Evolutionary conservation across 2,113 vertebrate species (phyloP).

Genomic region (Balaeniceps rex): DNA sequence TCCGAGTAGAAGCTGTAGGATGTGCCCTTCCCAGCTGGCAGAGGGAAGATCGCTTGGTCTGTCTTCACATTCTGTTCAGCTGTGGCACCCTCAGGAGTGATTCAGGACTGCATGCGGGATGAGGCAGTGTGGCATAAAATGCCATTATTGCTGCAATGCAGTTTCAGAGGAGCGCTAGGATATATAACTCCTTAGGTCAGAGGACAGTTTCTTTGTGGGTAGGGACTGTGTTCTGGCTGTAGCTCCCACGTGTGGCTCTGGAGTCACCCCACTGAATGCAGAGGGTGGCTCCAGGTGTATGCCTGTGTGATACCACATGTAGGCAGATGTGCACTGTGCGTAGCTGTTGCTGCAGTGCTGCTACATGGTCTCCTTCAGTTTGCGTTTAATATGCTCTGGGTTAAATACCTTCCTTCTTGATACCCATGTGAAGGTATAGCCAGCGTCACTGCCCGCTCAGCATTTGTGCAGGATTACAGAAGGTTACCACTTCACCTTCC

Average conservation of each 20-base stretch:
- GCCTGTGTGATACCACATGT: not conserved
- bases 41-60: not conserved
- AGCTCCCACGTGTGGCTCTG: not conserved
- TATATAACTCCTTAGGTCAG: not conserved
- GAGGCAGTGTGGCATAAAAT: not conserved
- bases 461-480: rapidly evolving
- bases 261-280: rapidly evolving
- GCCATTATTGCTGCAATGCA: rapidly evolving
- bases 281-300: not conserved
- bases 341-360: not conserved
- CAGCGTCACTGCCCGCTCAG: rapidly evolving
- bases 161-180: not conserved
- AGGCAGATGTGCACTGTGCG: not conserved
- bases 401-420: not conserved
- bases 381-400: not conserved
- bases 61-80: not conserved
- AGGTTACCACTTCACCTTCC: not conserved
- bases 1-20: not conserved
- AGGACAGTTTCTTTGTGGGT: not conserved
- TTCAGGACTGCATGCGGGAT: not conserved
- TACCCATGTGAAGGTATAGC: not conserved
- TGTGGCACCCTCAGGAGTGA: not conserved
- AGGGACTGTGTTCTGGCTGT: rapidly evolving
- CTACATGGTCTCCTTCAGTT: not conserved
- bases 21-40: not conserved